These are phyloP conservation scores for Macropus fuliginosus DNA, from an alignment of 2,797 vertebrate species.

Conservation along the genomic window DNA sequence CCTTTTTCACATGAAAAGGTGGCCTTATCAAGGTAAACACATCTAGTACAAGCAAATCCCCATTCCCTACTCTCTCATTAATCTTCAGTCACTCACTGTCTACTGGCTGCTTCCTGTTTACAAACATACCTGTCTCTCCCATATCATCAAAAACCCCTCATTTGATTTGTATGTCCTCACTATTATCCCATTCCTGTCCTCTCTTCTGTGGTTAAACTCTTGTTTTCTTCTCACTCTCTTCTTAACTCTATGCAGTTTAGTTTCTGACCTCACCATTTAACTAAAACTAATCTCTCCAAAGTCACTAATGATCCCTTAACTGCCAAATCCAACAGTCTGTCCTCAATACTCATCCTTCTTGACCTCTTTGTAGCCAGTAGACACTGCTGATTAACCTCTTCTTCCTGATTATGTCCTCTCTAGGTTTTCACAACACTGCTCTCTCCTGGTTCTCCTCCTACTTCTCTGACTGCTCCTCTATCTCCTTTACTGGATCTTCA, in stretches of 20 bases:
- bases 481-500: neutral
- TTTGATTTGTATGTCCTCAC: too few relatives aligned
- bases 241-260: neutral
- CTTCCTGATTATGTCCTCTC: neutral
- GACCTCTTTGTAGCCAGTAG: neutral
- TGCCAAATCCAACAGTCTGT: neutral
- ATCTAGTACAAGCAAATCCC: neutral
- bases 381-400: neutral
- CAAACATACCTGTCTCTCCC: neutral
- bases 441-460: neutral
- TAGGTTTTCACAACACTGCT: neutral
- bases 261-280: neutral
- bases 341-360: neutral
- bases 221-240: too few relatives aligned
- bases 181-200: too few relatives aligned
- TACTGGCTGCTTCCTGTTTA: neutral
- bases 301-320: neutral
- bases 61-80: neutral
- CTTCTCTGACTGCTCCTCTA: neutral
- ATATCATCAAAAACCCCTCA: too few relatives aligned
- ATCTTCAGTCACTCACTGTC: neutral
- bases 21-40: neutral
- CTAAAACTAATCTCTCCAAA: neutral
- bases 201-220: too few relatives aligned
- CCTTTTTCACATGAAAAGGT: neutral